A percentile compares a stretch with the other conserved stretches of the same genome.
These are phyloP conservation scores for Philaenus spumarius DNA, from an alignment of 1,140 invertebrate species.

Conservation along the genomic window DNA sequence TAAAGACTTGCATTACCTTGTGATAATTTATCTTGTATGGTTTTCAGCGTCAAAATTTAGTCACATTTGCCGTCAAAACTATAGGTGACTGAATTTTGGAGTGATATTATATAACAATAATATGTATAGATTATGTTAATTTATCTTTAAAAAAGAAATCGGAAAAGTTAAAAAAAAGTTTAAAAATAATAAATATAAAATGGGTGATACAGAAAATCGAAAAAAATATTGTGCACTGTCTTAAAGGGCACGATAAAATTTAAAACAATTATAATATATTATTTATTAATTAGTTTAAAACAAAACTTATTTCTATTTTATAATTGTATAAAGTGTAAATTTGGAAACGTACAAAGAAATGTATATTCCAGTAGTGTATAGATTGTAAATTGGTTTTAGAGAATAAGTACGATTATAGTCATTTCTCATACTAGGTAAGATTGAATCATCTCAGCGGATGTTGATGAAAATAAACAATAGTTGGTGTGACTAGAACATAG, in stretches of 20 bases:
- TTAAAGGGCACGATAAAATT: too few relatives aligned
- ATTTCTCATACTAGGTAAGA: too few relatives aligned
- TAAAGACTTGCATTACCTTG: not conserved
- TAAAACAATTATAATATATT: too few relatives aligned
- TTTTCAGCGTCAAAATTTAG: slow-evolving; percentile 2
- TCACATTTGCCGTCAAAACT: not conserved
- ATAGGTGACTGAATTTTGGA: not conserved
- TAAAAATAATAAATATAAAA: slow-evolving; percentile 8
- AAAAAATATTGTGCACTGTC: not conserved
- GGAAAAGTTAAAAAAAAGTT: not conserved
- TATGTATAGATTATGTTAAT: slow-evolving; percentile 15
- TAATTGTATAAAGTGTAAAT: slow-evolving; percentile 9
- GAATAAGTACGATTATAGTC: too few relatives aligned
- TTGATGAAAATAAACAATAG: too few relatives aligned
- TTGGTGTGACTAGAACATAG: too few relatives aligned
- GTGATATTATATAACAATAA: slow-evolving; percentile 13
- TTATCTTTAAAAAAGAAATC: slow-evolving; percentile 13
- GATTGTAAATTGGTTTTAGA: too few relatives aligned
- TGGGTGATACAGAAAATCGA: slow-evolving; percentile 10
- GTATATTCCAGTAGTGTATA: too few relatives aligned
- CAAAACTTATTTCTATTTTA: not conserved
- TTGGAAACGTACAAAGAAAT: too few relatives aligned
- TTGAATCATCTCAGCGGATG: too few relatives aligned
- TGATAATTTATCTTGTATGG: slow-evolving; percentile 7
- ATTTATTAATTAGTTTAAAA: too few relatives aligned